phyloP scores from a whole-genome alignment of 2,113 vertebrate species.

The Cariama cristata region DNA sequence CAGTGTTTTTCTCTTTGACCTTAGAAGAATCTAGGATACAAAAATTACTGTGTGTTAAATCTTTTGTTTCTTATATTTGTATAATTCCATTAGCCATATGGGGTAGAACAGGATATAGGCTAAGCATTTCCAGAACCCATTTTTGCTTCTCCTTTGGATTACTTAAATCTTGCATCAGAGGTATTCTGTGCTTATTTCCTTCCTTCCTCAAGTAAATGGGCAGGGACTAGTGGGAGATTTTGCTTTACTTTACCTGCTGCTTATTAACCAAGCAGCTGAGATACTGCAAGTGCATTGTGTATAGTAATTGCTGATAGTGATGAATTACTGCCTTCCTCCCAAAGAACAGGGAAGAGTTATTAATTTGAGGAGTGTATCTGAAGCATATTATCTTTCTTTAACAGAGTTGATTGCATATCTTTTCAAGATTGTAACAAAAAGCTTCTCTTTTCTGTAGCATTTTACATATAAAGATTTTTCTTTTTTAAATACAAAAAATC shows the following conservation, averaged over 20 bases:
- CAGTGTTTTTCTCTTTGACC: background rate
- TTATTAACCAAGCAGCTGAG: background rate
- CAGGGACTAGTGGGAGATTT: background rate
- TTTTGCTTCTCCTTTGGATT: background rate
- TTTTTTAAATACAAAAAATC: background rate
- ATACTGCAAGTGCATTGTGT: background rate
- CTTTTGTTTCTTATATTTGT: background rate
- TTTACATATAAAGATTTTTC: background rate
- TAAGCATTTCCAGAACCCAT: background rate
- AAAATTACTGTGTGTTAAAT: background rate
- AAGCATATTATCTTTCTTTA: background rate
- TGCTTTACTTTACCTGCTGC: background rate
- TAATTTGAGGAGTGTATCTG: background rate
- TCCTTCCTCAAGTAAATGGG: background rate
- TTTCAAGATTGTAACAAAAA: background rate
- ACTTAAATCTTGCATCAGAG: background rate
- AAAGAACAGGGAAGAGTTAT: background rate
- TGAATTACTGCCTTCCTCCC: background rate
- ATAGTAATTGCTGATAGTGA: background rate
- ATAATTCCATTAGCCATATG: background rate
- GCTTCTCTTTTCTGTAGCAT: background rate
- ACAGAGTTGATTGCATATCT: background rate
- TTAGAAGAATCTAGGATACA: background rate
- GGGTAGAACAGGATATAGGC: background rate
- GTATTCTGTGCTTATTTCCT: background rate